Evolutionary conservation across 2,113 vertebrate species (phyloP), one percentile per base, ranked within the genome.

Genomic region (Mustela nigripes): DNA sequence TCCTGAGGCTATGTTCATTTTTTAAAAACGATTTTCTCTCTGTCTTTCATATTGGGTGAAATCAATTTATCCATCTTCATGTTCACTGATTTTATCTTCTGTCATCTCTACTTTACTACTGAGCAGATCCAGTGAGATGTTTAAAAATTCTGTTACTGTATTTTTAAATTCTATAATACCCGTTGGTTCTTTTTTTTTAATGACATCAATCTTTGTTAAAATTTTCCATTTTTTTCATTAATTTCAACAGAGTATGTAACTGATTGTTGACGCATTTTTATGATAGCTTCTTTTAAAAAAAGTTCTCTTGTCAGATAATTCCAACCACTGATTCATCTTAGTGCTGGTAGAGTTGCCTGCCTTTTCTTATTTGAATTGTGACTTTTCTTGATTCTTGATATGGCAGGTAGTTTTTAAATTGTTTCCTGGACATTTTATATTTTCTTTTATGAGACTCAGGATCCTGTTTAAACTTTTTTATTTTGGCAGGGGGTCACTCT

Each of bases 301-400:
- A 92, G 74, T n/a, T 39, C 92, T 63, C 26, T 69, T 89, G 53
- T 89, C 39, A 92, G 94, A 65, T 85, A 92, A 69, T 87, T 83
- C n/a, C 69, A 83, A 21, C 19, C 22, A 56, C 58, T 91, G 62
- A 93, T 97, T 84, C 67, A 91, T 96, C 92, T 94, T 60, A 80
- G 36, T 80, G 91, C 84, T 65, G 74, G 33, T 48, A 15, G 11
- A 88, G 74, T 79, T 80, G n/a, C 83, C 83, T 88, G 76, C 63
- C 39, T 97, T 86, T 82, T 90, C 78, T 96, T 76, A 90, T 93
- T 95, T 86, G 87, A 90, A 18, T 88, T 69, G 56, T 92, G 48
- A 67, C 93, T 91, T 94, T 96, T 45, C 93, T 89, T 88, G 31
- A 92, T 60, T 94, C 39, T 91, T 65, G 45, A 10, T 92, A 60